Evolutionary conservation across 2,888 invertebrate species (phyloP), one percentile per base, ranked within the genome.

Genomic region (Polylopha cassiicola): DNA sequence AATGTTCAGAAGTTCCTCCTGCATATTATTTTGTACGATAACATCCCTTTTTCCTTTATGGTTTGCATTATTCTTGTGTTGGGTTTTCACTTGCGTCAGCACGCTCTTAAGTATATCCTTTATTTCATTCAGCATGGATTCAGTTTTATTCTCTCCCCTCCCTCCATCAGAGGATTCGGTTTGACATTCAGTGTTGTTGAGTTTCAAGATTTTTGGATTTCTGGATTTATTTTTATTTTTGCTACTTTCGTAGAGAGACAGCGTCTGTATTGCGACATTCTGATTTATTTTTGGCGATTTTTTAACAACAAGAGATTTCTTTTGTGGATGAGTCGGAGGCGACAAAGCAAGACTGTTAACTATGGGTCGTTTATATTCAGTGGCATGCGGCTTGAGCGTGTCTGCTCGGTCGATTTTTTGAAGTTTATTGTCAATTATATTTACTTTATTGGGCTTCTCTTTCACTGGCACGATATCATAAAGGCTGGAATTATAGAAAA

Each of bases 401-500:
- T 55, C 49, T 13, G 53, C 48, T 10, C 50, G 43, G 4, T 50
- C 36, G 9, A 39, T 46, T 33, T 49, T 59, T 23, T 62, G 54
- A 20, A 55, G 66, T 46, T 43, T 64, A 38, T 58, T 65, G 4
- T 39, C 20, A 10, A 18, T 37, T 9, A 58, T 55, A 1, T 50
- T 51, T 9, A 41, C 38, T 49, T 61, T 67, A 3, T 47, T 9
- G 1, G 66, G 30, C 15, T 62, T 67, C 47, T 82, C 81, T 51
- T 65, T 81, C 2, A 82, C 81, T 1, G 82, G 82, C 10, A 75
- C 48, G 9, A 80, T 46, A 46, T 84, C 84, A 28, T 80, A 80
- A 17, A 69, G 55, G 36, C 66, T 71, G 2, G 77, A 66, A 44
- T 82, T 73, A 36, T 81, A 75, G 50, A 70, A 77, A 20, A 51